Conservation (phyloP, 2,113 vertebrate species). For the Dolichallabes microphthalmus region DNA sequence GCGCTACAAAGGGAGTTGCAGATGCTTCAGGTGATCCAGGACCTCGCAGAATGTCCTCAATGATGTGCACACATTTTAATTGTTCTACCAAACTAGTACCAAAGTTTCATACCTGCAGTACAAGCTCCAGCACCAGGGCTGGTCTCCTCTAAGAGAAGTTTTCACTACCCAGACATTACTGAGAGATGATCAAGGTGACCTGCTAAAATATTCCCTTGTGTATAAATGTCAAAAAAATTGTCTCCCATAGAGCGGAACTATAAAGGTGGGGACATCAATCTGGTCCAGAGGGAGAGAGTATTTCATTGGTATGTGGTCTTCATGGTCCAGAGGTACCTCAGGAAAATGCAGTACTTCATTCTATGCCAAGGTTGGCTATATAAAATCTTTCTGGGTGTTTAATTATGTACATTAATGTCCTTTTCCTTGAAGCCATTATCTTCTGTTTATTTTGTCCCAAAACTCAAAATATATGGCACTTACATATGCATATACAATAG, state of each 20-base stretch:
- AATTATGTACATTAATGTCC: not conserved
- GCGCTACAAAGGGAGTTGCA: not conserved
- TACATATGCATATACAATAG: not conserved
- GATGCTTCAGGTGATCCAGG: not conserved
- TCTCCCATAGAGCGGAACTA: not conserved
- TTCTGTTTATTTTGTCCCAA: not conserved
- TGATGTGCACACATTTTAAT: not conserved
- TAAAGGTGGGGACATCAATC: constrained; percentile 2
- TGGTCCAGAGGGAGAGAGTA: not conserved
- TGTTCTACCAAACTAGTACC: not conserved
- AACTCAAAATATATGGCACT: not conserved
- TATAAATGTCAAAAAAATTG: constrained; percentile 12
- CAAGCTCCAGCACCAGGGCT: not conserved
- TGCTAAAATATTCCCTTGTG: constrained; percentile 7
- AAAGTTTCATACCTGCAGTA: not conserved
- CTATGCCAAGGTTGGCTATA: not conserved
- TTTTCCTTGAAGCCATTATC: not conserved
- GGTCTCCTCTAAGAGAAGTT: not conserved
- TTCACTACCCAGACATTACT: not conserved
- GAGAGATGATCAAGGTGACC: constrained; percentile 13
- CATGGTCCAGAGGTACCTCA: not conserved
- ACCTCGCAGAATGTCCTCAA: no score
- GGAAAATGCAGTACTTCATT: not conserved
- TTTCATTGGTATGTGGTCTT: not conserved
- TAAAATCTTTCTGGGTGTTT: not conserved